Evolutionary conservation across 2,113 vertebrate genomes (phyloP).

Genomic region (Clupea harengus): DNA sequence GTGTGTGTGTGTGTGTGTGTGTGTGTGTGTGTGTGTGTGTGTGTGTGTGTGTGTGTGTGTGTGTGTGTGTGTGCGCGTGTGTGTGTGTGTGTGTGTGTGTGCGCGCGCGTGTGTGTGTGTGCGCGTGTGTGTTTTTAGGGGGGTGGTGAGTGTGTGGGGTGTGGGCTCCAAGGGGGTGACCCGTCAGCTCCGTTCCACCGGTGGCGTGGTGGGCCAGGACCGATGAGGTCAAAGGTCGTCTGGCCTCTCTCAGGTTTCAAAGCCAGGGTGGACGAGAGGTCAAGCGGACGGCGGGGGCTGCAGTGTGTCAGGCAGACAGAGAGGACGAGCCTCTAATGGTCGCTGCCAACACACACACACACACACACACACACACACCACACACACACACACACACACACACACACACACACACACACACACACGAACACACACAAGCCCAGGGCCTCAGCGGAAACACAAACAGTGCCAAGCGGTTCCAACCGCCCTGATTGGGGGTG

Average conservation of each 20-base stretch:
- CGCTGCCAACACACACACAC: no score
- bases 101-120: background rate
- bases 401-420: no score
- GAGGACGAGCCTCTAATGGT: background rate
- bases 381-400: background rate
- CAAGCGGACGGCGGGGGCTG: background rate
- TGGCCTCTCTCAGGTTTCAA: constrained; percentile 8
- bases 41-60: background rate
- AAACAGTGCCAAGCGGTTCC: no score
- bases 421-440: background rate
- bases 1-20: background rate
- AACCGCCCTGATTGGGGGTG: background rate
- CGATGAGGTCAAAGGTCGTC: background rate
- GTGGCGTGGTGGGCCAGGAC: background rate
- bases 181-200: background rate
- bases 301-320: background rate
- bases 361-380: background rate
- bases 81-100: no score
- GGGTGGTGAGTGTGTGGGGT: no score
- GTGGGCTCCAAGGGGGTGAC: background rate
- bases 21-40: background rate
- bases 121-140: background rate
- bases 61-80: no score
- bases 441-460: background rate
- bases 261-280: background rate